These are phyloP conservation scores for Cryptocheilus praepositus DNA, from an alignment of 2,888 invertebrate genomes.

Conservation along the genomic window DNA sequence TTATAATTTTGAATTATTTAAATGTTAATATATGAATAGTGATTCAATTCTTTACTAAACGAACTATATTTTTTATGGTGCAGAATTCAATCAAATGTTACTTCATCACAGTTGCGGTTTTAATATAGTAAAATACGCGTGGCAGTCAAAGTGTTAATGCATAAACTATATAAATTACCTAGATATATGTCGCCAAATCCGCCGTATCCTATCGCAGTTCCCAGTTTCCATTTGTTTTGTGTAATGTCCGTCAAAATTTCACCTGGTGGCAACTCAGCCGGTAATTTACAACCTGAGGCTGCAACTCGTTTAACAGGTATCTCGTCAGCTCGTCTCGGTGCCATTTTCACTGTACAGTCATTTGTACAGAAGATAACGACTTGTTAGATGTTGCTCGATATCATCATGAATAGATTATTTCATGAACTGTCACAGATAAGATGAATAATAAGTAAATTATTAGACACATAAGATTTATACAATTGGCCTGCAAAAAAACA, in stretches of 20 bases:
- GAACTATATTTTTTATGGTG: too few relatives aligned
- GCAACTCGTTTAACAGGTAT: conserved; percentile 67
- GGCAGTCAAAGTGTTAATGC: too few relatives aligned
- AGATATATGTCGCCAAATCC: conserved; percentile 96
- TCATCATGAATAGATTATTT: neutral
- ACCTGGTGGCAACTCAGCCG: conserved; percentile 79
- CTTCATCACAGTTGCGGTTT: too few relatives aligned
- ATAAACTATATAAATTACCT: too few relatives aligned
- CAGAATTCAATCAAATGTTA: too few relatives aligned
- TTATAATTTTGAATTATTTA: too few relatives aligned
- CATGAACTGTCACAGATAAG: neutral
- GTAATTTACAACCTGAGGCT: conserved; percentile 71
- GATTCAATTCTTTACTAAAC: too few relatives aligned
- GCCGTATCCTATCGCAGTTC: conserved; percentile 89
- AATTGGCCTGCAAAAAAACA: too few relatives aligned
- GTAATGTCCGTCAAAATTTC: conserved; percentile 87
- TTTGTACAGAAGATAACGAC: conserved; percentile 20
- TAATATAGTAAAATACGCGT: too few relatives aligned
- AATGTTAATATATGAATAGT: too few relatives aligned
- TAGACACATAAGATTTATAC: neutral
- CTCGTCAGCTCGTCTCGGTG: conserved; percentile 68
- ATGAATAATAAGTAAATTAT: neutral
- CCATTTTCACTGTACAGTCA: conserved; percentile 57
- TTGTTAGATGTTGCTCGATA: neutral
- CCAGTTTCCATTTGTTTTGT: conserved; percentile 91